phyloP scores from a whole-genome alignment of 2,888 invertebrate genomes.

The Gerris lacustris region DNA sequence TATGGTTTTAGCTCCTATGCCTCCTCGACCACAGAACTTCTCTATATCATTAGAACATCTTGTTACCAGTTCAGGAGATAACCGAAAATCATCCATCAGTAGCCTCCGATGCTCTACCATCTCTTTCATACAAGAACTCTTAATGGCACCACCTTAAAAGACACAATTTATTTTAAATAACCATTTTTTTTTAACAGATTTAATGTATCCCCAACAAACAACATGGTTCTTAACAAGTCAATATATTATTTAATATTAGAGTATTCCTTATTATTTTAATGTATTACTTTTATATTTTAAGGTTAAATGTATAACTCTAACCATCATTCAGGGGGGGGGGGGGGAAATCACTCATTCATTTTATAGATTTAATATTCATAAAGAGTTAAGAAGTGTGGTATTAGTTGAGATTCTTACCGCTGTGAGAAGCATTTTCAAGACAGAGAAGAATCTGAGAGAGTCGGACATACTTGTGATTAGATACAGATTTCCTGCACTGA shows the following conservation, averaged over 20 bases:
- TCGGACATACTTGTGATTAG: constrained; percentile 68
- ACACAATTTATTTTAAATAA: not conserved
- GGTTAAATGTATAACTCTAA: too few species aligned
- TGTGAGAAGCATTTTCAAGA: constrained; percentile 65
- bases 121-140: constrained; percentile 70
- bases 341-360: too few species aligned
- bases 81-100: constrained; percentile 82
- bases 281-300: too few species aligned
- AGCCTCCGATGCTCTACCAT: constrained; percentile 82
- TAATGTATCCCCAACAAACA: too few species aligned
- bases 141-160: constrained; percentile 36
- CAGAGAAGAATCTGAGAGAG: constrained; percentile 85
- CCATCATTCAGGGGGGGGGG: too few species aligned
- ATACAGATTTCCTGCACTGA: constrained; percentile 70
- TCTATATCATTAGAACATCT: constrained; percentile 76
- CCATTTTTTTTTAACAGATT: too few species aligned
- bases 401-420: constrained; percentile 39
- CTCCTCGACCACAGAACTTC: constrained; percentile 55
- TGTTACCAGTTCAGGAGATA: constrained; percentile 85
- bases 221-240: too few species aligned
- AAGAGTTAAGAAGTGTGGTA: too few species aligned
- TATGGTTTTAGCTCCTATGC: constrained; percentile 76
- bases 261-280: too few species aligned
- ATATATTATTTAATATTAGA: too few species aligned
- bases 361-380: too few species aligned